phyloP scores from a whole-genome alignment of 2,888 invertebrate species.

The Minunthozetes semirufus region DNA sequence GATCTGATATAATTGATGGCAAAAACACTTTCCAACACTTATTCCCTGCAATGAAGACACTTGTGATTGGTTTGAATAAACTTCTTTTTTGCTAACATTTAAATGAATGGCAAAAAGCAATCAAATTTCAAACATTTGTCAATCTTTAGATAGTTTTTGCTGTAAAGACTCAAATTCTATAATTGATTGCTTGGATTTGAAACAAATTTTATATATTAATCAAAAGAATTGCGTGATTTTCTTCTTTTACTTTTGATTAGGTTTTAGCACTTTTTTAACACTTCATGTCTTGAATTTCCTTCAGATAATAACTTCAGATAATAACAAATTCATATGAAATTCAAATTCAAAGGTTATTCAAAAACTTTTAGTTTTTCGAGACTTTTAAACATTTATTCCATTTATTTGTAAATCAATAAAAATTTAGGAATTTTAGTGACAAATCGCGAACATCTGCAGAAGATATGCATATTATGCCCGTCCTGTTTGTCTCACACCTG shows the following conservation, averaged over 20 bases:
- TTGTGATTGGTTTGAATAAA: neutral
- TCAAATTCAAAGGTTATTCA: neutral
- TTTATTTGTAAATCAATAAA: too few relatives aligned
- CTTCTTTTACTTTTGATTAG: neutral
- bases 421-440: too few relatives aligned
- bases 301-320: too few relatives aligned
- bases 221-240: constrained; percentile 23
- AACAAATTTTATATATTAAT: neutral
- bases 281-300: neutral
- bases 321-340: neutral
- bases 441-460: too few relatives aligned
- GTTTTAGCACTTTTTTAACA: neutral
- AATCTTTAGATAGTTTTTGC: neutral
- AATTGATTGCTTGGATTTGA: constrained; percentile 1
- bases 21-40: neutral
- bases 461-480: too few relatives aligned
- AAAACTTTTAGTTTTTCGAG: too few relatives aligned
- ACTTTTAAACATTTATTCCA: too few relatives aligned
- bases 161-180: neutral
- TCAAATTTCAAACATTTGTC: neutral
- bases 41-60: neutral
- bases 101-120: neutral
- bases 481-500: constrained; percentile 4
- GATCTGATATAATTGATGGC: neutral
- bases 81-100: neutral